phyloP scores from a whole-genome alignment of 2,888 invertebrate species.

The Apamea crenata region DNA sequence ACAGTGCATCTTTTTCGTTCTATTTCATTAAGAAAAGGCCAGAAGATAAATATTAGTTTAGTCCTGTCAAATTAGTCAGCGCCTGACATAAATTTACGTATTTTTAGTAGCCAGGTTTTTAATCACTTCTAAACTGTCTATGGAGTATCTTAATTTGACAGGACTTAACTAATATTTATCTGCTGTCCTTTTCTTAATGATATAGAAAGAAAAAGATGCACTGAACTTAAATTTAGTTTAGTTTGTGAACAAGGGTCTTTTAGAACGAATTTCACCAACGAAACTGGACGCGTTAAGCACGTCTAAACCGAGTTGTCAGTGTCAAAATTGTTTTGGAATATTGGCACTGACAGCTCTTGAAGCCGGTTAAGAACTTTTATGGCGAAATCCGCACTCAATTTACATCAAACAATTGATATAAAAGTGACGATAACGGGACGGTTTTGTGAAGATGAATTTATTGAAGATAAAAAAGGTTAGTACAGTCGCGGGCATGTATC shows the following conservation, averaged over 20 bases:
- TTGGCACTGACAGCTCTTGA: background rate
- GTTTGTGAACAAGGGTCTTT: background rate
- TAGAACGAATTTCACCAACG: background rate
- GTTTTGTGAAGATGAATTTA: background rate
- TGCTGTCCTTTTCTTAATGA: no score
- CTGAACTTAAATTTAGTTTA: no score
- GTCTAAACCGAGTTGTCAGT: background rate
- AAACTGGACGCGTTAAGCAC: background rate
- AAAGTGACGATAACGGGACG: background rate
- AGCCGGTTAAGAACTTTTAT: background rate
- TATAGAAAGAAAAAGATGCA: no score
- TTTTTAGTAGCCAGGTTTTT: no score
- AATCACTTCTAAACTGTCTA: no score
- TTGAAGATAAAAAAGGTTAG: slow-evolving; percentile 1
- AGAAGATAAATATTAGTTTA: no score
- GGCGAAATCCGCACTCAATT: background rate
- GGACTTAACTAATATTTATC: no score
- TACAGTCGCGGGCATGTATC: background rate
- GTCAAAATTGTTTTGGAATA: background rate
- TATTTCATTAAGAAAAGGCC: no score
- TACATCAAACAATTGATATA: slow-evolving; percentile 12
- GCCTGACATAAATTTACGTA: no score
- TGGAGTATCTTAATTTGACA: no score
- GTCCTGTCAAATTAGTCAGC: no score
- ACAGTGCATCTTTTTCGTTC: no score